Evolutionary conservation across 2,797 vertebrate species (phyloP), one percentile per base, ranked within the genome.

Genomic region (Pipistrellus nathusii): DNA sequence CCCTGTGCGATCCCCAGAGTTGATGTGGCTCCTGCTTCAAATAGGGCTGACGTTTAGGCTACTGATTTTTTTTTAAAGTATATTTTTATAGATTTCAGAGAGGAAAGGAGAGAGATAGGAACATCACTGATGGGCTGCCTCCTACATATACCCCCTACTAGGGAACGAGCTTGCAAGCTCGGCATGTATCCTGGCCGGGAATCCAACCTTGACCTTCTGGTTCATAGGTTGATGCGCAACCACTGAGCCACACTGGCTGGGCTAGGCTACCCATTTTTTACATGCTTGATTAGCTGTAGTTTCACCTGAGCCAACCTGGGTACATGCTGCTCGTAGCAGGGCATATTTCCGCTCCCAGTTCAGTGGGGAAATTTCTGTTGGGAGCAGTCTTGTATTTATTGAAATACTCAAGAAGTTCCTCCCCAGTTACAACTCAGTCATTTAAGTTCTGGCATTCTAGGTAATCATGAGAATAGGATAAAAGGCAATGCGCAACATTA

Each of bases 401-500:
- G 32, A 80, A 83, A 94, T 75, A 44, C 32, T 76, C n/a, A 41
- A 46, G 66, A 15, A 30, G 27, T 35, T 48, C 35, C 84, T 81
- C 32, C 32, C 38, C 44, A 55, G 27, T 9, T 76, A 66, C 23
- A 86, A 53, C 8, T 32, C 15, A 12, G 3, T 71, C 18, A 85
- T 44, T 41, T 62, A 53, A 57, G 25, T 77, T 73, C 71, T 59
- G 7, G 18, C 32, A 13, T 76, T 59, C 46, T 15, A 84, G 38
- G 20, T 69, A 41, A 30, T 78, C 6, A 8, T 55, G 32, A 57
- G 80, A 91, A 66, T 32, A 23, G 20, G 48, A 3, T 62, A 17
- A 77, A 88, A 84, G 51, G 84, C 35, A 91, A 38, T 76, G 81
- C 38, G 15, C 32, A 20, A 10, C 71, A n/a, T 68, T 82, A 59